Evolutionary conservation across 2,888 invertebrate species (phyloP).

Genomic region (Glyphotaelius pellucidus): DNA sequence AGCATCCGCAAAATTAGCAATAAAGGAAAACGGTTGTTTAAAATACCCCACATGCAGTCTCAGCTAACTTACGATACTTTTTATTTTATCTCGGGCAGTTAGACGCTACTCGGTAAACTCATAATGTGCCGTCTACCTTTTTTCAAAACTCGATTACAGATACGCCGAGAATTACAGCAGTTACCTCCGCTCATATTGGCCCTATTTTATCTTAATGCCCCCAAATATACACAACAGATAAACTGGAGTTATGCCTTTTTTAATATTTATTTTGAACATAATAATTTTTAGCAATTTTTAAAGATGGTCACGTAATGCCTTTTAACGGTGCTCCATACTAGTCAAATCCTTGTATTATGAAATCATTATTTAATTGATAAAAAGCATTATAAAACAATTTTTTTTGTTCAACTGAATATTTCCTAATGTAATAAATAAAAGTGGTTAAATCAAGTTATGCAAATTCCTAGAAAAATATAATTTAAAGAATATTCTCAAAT

Average conservation of each 20-base stretch:
- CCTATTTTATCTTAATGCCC: conserved; percentile 64
- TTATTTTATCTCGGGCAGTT: conserved; percentile 65
- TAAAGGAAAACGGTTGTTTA: conserved; percentile 67
- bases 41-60: conserved; percentile 66
- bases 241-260: conserved; percentile 23
- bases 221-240: conserved; percentile 52
- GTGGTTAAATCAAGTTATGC: too few species aligned
- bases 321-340: not conserved
- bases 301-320: not conserved
- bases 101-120: conserved; percentile 63
- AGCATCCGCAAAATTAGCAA: conserved; percentile 66
- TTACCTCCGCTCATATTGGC: conserved; percentile 54
- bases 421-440: too few species aligned
- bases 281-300: not conserved
- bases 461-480: too few species aligned
- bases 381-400: too few species aligned
- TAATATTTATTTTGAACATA: not conserved
- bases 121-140: conserved; percentile 57
- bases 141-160: conserved; percentile 63
- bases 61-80: conserved; percentile 63
- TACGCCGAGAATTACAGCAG: conserved; percentile 53
- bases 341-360: not conserved
- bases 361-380: not conserved
- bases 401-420: too few species aligned
- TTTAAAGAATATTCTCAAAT: too few species aligned